Conservation (phyloP, 2,113 vertebrate species). For the Melanostigma gelatinosum region DNA sequence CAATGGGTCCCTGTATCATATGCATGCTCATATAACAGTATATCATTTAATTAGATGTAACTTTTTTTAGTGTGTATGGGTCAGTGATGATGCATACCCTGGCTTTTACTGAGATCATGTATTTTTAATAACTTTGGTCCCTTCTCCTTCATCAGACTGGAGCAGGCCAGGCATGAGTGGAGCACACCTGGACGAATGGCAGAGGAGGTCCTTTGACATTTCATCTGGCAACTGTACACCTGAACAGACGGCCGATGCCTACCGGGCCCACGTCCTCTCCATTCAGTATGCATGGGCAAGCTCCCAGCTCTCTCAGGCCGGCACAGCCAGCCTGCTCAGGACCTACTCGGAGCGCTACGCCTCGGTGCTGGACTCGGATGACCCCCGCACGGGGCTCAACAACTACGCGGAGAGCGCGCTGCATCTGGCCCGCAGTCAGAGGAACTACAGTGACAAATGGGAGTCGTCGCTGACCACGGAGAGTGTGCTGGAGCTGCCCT, state of each 20-base stretch:
- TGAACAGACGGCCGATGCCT: conserved; percentile 90
- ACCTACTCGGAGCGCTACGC: conserved; percentile 90
- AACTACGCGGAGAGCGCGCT: conserved; percentile 92
- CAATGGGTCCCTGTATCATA: not conserved
- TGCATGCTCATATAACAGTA: not conserved
- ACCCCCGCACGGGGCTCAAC: conserved; percentile 87
- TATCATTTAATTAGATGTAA: not conserved
- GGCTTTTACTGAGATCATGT: conserved; percentile 54
- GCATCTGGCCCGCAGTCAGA: conserved; percentile 89
- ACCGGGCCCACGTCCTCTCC: conserved; percentile 89
- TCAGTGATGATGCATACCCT: conserved; percentile 30
- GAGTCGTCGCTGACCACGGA: conserved; percentile 88
- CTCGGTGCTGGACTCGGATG: conserved; percentile 91
- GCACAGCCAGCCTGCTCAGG: conserved; percentile 87
- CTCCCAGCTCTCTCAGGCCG: conserved; percentile 88
- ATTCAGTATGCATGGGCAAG: conserved; percentile 95
- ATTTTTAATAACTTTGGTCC: conserved; percentile 77
- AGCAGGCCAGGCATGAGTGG: conserved; percentile 81
- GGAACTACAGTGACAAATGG: conserved; percentile 91
- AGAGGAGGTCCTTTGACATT: conserved; percentile 91
- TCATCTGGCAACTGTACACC: conserved; percentile 87
- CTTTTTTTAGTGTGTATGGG: conserved; percentile 11
- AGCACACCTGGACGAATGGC: conserved; percentile 92
- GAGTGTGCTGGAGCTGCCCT: conserved; percentile 85
- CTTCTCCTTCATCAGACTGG: conserved; percentile 74